Base-by-base conservation (phyloP, 2,797 vertebrate species). In the Brachymystax lenok region DNA sequence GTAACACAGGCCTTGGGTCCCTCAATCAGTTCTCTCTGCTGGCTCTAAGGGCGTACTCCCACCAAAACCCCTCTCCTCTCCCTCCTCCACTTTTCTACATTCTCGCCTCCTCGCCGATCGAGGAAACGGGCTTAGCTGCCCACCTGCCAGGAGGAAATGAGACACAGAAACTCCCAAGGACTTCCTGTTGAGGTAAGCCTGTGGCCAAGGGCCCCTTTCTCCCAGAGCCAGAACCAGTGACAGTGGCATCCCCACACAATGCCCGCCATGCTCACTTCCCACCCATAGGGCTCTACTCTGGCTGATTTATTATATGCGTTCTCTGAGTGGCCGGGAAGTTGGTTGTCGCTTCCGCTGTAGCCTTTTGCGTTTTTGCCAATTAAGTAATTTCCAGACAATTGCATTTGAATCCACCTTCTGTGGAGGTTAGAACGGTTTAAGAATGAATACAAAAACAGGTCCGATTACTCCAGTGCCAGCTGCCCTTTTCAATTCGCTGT, bases 1-100 rank as follows among this genome's bases (percentile, higher is more conserved):
- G 80, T 24, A 80, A 81, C 77, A 76, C 83, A 82, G 90, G 83
- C 85, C 73, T 83, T 40, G 73, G 88, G 89, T 91, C 89, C 90
- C 87, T 93, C 91, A 87, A 91, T 93, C 92, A 92, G 81, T 79
- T 64, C 85, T 88, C 92, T 81, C 91, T 84, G 82, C 90, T 86
- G 87, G 92, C 83, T 83, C 80, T 89, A 86, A 80, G 83, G 69
- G 77, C 82, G 75, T 35, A 66, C 75, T 74, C 64, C 79, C 27
- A 33, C 54, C 4, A 79, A 77, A 80, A 69, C 64, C 75, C 83
- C 72, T 54, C 78, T 84, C 85, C 86, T 85, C 19, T 10, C 51
- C 2, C n/a, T 3, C 2, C 52, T n/a, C 28, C 17, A 19, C 54
- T 71, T 46, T 5, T 16, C 33, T 35, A 6, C 17, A 5, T 12